Evolutionary conservation across 2,797 vertebrate species (phyloP).

Genomic region (Tragelaphus eurycerus): DNA sequence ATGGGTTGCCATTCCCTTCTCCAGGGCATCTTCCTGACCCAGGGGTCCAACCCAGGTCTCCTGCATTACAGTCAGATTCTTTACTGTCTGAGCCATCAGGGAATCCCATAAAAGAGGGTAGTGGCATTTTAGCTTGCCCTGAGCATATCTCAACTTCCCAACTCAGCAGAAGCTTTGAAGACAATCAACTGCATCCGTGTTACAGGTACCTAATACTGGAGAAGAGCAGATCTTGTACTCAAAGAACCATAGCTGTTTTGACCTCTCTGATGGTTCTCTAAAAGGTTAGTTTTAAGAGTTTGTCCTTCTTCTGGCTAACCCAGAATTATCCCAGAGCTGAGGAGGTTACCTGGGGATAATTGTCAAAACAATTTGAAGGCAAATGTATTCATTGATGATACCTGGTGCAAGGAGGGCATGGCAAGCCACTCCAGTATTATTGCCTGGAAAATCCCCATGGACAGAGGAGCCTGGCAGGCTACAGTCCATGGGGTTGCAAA

Average conservation of each 20-base stretch:
- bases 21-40: not conserved
- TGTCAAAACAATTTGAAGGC: not conserved
- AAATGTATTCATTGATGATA: not conserved
- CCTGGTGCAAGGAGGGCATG: not conserved
- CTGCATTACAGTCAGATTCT: not conserved
- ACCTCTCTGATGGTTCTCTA: not conserved
- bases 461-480: not conserved
- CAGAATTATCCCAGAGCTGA: not conserved
- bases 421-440: not conserved
- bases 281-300: not conserved
- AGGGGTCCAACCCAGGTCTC: not conserved
- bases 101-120: not conserved
- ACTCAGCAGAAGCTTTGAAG: not conserved
- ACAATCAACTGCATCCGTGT: not conserved
- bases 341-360: not conserved
- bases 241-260: not conserved
- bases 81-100: not conserved
- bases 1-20: not conserved
- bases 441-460: not conserved
- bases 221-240: not conserved
- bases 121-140: not conserved
- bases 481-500: accelerated
- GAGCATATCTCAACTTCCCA: not conserved
- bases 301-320: not conserved
- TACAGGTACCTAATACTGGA: not conserved